Percentiles rank a stretch among this genome's conserved stretches.
phyloP scores from a whole-genome alignment of 2,888 invertebrate genomes.

The Tenthredo notha region DNA sequence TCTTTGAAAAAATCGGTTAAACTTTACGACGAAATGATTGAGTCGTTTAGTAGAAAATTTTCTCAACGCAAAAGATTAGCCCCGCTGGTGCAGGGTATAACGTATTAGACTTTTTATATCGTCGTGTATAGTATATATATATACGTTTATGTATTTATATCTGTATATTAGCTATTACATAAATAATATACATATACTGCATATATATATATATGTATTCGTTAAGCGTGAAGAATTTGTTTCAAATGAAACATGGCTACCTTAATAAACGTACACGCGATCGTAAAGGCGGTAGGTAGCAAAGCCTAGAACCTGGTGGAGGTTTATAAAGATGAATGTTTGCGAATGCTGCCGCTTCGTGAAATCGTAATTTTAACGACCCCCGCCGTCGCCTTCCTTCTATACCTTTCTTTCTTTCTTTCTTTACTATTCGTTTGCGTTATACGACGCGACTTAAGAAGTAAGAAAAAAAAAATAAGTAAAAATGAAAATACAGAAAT shows the following conservation, averaged over 20 bases:
- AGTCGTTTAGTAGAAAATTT: not conserved
- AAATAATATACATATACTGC: not conserved
- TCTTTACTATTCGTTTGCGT: not conserved
- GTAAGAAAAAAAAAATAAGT: not conserved
- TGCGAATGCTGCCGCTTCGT: constrained; percentile 34
- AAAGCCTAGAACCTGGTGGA: not conserved
- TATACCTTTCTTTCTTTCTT: not conserved
- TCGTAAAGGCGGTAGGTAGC: not conserved
- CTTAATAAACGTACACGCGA: constrained; percentile 9
- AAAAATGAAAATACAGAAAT: not conserved
- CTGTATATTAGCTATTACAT: not conserved
- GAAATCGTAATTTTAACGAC: constrained; percentile 40
- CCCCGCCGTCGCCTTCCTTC: not conserved
- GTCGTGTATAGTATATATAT: no score
- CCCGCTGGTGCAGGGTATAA: no score
- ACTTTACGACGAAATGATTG: not conserved
- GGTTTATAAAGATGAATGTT: constrained; percentile 38
- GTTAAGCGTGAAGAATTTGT: constrained; percentile 16
- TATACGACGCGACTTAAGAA: no score
- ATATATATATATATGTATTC: not conserved
- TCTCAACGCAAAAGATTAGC: not conserved
- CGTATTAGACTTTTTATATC: no score
- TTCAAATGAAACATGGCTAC: constrained; percentile 8
- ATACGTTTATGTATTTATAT: not conserved
- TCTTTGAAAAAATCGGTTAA: not conserved